These are phyloP conservation scores for Riptortus pedestris DNA, from an alignment of 1,140 invertebrate species.

Conservation along the genomic window DNA sequence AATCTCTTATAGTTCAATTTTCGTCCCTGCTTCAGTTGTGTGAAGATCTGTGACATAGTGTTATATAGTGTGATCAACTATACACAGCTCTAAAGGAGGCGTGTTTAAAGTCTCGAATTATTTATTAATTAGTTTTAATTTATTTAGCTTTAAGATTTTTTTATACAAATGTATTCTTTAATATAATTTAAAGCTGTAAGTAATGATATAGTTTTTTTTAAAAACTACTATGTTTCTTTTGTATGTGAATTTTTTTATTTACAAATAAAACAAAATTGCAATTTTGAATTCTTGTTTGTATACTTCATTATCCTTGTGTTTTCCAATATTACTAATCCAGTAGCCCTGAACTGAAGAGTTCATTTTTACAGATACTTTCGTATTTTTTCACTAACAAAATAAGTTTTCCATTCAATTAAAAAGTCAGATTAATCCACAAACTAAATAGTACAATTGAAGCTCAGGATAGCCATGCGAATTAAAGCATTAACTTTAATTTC, in stretches of 20 bases:
- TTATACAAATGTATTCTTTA: slow-evolving; percentile 19
- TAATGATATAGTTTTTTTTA: slow-evolving; percentile 13
- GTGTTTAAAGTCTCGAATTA: slow-evolving; percentile 7
- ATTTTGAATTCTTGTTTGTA: neutral
- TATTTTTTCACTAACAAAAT: too few species aligned
- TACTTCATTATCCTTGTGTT: too few species aligned
- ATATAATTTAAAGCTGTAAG: slow-evolving; percentile 14
- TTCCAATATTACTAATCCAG: too few species aligned
- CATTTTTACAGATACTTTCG: too few species aligned
- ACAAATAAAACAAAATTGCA: slow-evolving; percentile 15
- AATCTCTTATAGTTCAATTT: slow-evolving; percentile 26
- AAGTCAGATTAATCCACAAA: too few species aligned
- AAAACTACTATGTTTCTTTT: slow-evolving; percentile 14
- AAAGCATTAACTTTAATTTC: too few species aligned
- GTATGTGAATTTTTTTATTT: slow-evolving; percentile 13
- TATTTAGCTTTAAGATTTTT: slow-evolving; percentile 16
- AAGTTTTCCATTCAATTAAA: too few species aligned
- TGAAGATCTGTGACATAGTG: slow-evolving; percentile 15
- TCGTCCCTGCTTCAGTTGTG: slow-evolving; percentile 27
- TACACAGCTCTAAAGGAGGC: neutral
- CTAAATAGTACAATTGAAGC: too few species aligned
- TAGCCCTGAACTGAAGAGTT: too few species aligned
- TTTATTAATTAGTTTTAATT: slow-evolving; percentile 23
- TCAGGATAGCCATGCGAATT: too few species aligned
- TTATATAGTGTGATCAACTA: neutral